Base-by-base conservation (phyloP, 2,113 vertebrate genomes). In the Mesoclemmys tuberculata region DNA sequence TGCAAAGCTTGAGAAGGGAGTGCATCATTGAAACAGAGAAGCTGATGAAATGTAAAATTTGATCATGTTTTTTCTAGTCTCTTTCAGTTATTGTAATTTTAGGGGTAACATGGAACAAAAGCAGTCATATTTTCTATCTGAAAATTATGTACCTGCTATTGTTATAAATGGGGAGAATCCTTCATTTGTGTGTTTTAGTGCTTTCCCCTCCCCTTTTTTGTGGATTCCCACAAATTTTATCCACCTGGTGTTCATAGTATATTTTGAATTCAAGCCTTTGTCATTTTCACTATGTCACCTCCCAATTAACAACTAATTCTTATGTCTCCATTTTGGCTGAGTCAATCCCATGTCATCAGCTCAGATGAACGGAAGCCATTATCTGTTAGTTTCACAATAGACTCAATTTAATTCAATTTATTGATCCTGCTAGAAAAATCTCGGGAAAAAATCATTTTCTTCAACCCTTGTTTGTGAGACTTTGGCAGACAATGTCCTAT, bases 21-120 rank as follows among this genome's bases (percentile, higher is more conserved):
- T 21, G 29, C 0, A 0, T 56, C 52, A 49, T 64, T 8, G 6
- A 9, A 4, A 22, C 0, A 2, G 9, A 12, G 64, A 26, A 27
- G 4, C 56, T 46, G 44, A 1, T 5, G 3, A 79, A 21, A 26
- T 35, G 12, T 68, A 38, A 46, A 10, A 74, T 21, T 41, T 18
- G 10, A 41, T 75, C 46, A 78, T 77, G 2, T 11, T 85, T 64
- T 49, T 46, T 46, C 22, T 19, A 4, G 5, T 51, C 38, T 26
- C 46, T 18, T 46, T 68, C 18, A 29, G 18, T 54, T 77, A 4
- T 6, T 19, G 1, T 16, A 29, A 4, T 48, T 83, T 78, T 46
- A 85, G n/a, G 24, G 4, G 18, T 80, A 77, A 10, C 49, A 18
- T 54, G 38, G 31, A 89, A 49, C 6, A 14, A 29, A 89, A 29